phyloP scores from a whole-genome alignment of 2,797 vertebrate species.

The Petrocephalus sullivani region DNA sequence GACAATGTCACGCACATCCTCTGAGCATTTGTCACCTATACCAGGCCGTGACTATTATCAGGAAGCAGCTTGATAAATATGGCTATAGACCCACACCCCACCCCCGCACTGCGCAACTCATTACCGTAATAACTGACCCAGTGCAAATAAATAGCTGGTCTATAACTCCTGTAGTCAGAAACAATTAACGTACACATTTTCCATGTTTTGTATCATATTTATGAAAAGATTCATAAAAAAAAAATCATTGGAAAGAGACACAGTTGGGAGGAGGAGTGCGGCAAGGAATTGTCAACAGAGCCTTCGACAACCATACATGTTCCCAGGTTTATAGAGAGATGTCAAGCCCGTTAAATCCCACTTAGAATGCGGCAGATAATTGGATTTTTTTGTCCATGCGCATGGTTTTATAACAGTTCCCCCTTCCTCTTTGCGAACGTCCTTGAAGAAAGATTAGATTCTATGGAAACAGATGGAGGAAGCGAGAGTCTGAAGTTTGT shows the following conservation, averaged over 20 bases:
- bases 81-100: not conserved
- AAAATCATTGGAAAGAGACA: not conserved
- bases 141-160: constrained; percentile 1
- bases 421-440: not conserved
- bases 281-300: not conserved
- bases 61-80: not conserved
- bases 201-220: not conserved
- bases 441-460: not conserved
- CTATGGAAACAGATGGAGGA: not conserved
- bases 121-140: not conserved
- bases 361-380: not conserved
- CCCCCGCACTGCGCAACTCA: not conserved
- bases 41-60: not conserved
- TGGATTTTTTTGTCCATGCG: constrained; percentile 14
- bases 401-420: not conserved
- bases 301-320: not conserved
- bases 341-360: not conserved
- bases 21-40: not conserved
- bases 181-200: not conserved
- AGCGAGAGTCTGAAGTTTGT: not conserved
- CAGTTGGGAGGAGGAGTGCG: not conserved
- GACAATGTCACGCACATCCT: not conserved
- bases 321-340: constrained; percentile 7
- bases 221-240: constrained; percentile 5
- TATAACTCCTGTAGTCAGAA: not conserved